phyloP scores from a whole-genome alignment of 2,797 vertebrate genomes.

The Cossypha heuglini region DNA sequence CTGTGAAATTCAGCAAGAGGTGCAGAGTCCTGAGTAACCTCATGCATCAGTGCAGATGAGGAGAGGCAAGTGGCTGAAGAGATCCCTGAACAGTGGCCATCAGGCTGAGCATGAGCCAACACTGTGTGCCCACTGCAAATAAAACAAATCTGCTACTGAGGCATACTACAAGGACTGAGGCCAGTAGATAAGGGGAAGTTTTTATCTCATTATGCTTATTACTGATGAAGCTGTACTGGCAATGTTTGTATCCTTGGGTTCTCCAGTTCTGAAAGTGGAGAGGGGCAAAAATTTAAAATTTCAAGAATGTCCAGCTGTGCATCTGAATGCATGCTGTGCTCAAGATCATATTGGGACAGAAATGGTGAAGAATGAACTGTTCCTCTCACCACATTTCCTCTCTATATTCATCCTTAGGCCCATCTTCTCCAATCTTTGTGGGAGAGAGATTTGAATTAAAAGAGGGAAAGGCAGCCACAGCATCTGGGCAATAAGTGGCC shows the following conservation, averaged over 20 bases:
- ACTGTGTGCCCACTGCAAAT: background rate
- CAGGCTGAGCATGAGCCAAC: background rate
- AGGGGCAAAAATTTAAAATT: background rate
- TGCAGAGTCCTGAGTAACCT: background rate
- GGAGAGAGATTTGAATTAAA: background rate
- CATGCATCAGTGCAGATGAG: no score
- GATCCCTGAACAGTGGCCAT: background rate
- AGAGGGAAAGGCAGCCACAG: background rate
- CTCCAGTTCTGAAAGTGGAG: background rate
- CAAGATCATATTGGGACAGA: background rate
- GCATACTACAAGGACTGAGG: background rate
- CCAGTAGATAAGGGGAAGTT: background rate
- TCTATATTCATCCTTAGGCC: background rate
- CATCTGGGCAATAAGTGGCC: background rate
- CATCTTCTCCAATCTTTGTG: background rate
- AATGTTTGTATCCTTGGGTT: background rate
- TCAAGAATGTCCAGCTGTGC: background rate
- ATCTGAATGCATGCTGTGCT: background rate
- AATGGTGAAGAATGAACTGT: background rate
- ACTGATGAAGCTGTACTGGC: background rate
- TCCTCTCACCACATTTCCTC: rapidly evolving
- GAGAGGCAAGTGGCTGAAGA: background rate
- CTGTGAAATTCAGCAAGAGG: background rate
- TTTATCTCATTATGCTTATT: background rate
- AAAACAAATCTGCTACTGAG: background rate